Percentiles rank a stretch among this genome's conserved stretches.
phyloP scores from a whole-genome alignment of 2,797 vertebrate species.

The Hybognathus amarus region DNA sequence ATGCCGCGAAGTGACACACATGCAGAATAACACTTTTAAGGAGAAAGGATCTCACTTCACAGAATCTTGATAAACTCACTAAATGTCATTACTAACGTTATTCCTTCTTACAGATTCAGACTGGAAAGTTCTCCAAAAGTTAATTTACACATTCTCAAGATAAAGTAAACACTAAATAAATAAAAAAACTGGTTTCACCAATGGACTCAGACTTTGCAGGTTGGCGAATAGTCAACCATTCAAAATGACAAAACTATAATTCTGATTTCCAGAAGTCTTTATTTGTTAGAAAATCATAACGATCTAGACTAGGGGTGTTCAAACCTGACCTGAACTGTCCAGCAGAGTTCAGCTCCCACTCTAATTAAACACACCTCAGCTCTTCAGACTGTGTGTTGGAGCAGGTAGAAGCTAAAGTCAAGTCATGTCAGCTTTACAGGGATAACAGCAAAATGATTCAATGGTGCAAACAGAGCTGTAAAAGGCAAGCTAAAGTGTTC shows the following conservation, averaged over 20 bases:
- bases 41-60: slow-evolving; percentile 51
- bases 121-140: background rate
- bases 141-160: background rate
- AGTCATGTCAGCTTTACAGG: no score
- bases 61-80: background rate
- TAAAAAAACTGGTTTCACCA: background rate
- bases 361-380: background rate
- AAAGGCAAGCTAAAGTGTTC: background rate
- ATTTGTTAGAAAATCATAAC: background rate
- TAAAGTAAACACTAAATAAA: no score
- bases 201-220: background rate
- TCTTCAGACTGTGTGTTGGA: background rate
- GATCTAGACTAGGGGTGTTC: background rate
- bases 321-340: background rate
- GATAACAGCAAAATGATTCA: no score
- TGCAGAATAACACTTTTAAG: slow-evolving; percentile 63
- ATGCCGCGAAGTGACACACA: slow-evolving; percentile 59
- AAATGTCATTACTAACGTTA: background rate
- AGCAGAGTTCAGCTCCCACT: background rate
- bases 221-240: background rate
- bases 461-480: no score
- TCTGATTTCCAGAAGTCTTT: no score
- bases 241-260: background rate
- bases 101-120: background rate
- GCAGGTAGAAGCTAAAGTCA: no score